Base-by-base conservation (phyloP, 2,797 vertebrate species). In the Enteromius anoplus region DNA sequence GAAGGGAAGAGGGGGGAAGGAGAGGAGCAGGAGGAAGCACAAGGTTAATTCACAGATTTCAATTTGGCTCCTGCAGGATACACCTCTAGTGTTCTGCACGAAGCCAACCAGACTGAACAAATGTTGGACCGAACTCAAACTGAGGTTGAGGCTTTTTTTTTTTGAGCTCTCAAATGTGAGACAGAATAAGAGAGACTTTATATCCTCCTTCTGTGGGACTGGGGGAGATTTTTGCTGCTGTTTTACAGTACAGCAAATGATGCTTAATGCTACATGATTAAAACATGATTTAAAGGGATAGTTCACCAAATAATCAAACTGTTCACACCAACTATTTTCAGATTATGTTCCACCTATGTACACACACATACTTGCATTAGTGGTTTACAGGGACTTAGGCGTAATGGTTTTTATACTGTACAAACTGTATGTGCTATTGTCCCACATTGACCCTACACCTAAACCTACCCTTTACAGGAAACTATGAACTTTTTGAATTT, bases 1-100 rank as follows among this genome's bases (percentile, higher is more conserved):
- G 60, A 40, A 53, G 60, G 37, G 58, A 49, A 78, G n/a, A 64
- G 73, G 73, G 64, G 64, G 81, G 83, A 64, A 40, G 6, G 65
- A 79, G 49, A 53, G 75, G 78, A 75, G 68, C 23, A 32, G 51
- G 51, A 49, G 79, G 45, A 78, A 84, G 78, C 82, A 87, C 85
- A 88, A 88, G 86, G 86, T 90, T 79, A 77, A 89, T 90, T 86
- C 85, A 77, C 81, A 45, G 73, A 85, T 81, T 86, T 86, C 81
- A 85, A 72, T 62, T 72, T 85, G 81, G 66, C 42, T 85, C 81
- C 32, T 84, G 82, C 79, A 82, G 49, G 76, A 71, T 82, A 60
- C 70, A 75, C 82, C 76, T 82, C 47, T 58, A 73, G 83, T 40
- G 32, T 70, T 78, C 78, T 81, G n/a, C 58, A 42, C 70, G 82